Percentiles rank a stretch among this genome's conserved stretches.
Evolutionary conservation across 2,888 invertebrate species (phyloP).

Genomic region (Melikaiella ostensackeni): DNA sequence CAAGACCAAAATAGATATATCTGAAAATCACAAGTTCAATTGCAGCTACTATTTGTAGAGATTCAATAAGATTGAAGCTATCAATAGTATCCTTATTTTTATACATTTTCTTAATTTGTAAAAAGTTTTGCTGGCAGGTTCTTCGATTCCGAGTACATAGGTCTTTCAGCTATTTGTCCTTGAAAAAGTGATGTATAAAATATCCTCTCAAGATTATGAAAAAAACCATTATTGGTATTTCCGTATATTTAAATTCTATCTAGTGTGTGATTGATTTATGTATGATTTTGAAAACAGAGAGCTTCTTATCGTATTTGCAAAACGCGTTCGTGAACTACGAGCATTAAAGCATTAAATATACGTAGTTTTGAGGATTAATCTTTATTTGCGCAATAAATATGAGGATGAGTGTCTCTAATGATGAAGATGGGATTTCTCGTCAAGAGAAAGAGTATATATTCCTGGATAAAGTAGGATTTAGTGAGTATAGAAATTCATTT

Average conservation of each 20-base stretch:
- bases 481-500: no score
- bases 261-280: slow-evolving; percentile 2
- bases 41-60: slow-evolving; percentile 1
- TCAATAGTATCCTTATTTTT: not conserved
- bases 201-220: not conserved
- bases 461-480: no score
- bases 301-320: slow-evolving; percentile 19
- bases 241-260: not conserved
- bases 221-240: not conserved
- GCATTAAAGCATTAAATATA: not conserved
- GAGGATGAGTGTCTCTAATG: not conserved
- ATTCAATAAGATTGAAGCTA: not conserved
- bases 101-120: not conserved
- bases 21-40: not conserved
- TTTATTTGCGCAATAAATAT: slow-evolving; percentile 6
- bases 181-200: not conserved
- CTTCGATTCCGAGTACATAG: not conserved
- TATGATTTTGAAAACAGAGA: slow-evolving; percentile 10
- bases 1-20: slow-evolving; percentile 1
- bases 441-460: not conserved
- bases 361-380: slow-evolving; percentile 9
- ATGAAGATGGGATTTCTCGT: not conserved
- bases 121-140: not conserved
- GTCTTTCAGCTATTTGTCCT: not conserved
- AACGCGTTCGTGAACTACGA: slow-evolving; percentile 12